phyloP scores from a whole-genome alignment of 2,113 vertebrate genomes.

The Cheilinus undulatus region DNA sequence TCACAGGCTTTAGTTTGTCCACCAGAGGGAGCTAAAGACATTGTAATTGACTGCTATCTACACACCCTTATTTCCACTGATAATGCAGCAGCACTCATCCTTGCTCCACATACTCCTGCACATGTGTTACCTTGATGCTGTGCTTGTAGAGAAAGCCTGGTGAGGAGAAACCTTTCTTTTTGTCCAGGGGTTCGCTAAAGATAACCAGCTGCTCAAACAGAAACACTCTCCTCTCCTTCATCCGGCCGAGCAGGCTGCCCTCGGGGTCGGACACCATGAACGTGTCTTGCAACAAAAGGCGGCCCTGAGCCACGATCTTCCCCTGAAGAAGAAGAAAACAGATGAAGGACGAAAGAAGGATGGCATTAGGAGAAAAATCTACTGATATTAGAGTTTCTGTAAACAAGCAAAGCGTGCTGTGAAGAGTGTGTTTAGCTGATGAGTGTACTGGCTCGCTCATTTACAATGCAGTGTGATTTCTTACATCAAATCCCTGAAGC shows the following conservation, averaged over 20 bases:
- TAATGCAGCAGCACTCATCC: background rate
- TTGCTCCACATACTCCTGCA: background rate
- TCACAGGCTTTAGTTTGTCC: background rate
- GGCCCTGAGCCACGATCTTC: conserved; percentile 98
- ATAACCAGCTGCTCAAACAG: conserved; percentile 98
- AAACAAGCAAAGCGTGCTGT: background rate
- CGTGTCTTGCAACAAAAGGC: conserved; percentile 95
- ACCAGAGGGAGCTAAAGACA: conserved; percentile 15
- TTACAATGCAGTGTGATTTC: conserved; percentile 22
- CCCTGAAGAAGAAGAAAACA: conserved; percentile 80
- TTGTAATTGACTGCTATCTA: background rate
- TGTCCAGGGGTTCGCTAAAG: conserved; percentile 97
- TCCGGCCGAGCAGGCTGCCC: conserved; percentile 87
- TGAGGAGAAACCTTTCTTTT: conserved; percentile 96
- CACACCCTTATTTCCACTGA: background rate
- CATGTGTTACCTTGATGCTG: conserved; percentile 93
- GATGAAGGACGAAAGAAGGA: background rate
- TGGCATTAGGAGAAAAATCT: background rate
- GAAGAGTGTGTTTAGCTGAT: background rate
- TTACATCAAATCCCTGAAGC: conserved; percentile 98
- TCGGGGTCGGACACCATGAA: conserved; percentile 95
- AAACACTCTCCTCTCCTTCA: conserved; percentile 96
- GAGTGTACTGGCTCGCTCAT: background rate
- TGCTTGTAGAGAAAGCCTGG: conserved; percentile 97
- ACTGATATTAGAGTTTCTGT: background rate